A percentile compares a stretch with the other conserved stretches of the same genome.
Evolutionary conservation across 2,888 invertebrate species (phyloP).

Genomic region (Eupeodes luniger): DNA sequence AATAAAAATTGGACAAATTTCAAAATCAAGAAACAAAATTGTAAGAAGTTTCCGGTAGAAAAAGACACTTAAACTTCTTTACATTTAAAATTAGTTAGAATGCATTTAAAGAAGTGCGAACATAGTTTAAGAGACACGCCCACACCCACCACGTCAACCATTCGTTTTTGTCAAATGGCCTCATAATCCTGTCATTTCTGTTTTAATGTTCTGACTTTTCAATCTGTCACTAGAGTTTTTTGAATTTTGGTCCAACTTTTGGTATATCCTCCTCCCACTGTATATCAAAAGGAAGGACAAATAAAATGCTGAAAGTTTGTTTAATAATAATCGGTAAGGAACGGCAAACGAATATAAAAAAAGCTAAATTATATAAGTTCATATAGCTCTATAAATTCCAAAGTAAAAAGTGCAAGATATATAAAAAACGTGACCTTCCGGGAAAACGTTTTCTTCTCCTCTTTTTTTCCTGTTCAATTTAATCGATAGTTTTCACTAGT

Average conservation of each 20-base stretch:
- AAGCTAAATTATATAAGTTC: neutral
- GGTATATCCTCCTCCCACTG: neutral
- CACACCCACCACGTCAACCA: no score
- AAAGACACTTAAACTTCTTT: no score
- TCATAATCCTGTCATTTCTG: no score
- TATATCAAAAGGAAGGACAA: neutral
- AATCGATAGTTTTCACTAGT: conserved; percentile 43
- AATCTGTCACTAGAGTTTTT: neutral
- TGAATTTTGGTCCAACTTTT: neutral
- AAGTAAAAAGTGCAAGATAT: conserved; percentile 40
- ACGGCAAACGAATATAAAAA: conserved; percentile 10
- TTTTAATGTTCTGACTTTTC: no score
- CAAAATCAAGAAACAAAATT: neutral
- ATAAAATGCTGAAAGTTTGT: conserved; percentile 31
- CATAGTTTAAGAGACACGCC: no score
- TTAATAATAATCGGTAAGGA: conserved; percentile 25
- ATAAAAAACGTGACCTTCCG: conserved; percentile 45
- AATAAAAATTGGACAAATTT: neutral
- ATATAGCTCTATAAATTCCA: neutral
- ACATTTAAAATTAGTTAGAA: no score
- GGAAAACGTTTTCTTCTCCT: conserved; percentile 11
- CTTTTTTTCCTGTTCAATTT: conserved; percentile 3
- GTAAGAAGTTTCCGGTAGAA: neutral
- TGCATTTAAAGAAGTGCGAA: neutral
- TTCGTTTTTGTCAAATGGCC: no score